These are phyloP conservation scores for Chloropsis hardwickii DNA, from an alignment of 2,113 vertebrate species.

Conservation along the genomic window DNA sequence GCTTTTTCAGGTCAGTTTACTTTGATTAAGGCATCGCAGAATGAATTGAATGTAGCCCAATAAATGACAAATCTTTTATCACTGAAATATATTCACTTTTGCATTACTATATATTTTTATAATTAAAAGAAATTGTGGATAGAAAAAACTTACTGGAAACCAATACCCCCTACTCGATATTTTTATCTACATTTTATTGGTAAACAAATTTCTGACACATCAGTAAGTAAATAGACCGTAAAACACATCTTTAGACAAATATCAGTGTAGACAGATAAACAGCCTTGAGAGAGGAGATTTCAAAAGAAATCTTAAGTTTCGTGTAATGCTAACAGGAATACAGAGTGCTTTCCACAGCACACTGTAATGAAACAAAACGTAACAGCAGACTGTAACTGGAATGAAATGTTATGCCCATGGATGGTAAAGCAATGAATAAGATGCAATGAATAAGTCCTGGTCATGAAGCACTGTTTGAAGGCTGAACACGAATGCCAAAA, in stretches of 20 bases:
- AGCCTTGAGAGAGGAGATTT: constrained; percentile 14
- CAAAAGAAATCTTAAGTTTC: constrained; percentile 44
- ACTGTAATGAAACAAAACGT: too few species aligned
- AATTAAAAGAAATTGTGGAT: neutral
- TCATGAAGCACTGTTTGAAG: neutral
- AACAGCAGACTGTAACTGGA: too few species aligned
- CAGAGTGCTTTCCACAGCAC: constrained; percentile 45
- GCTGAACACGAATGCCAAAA: neutral
- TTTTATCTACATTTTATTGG: neutral
- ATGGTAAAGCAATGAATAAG: constrained; percentile 70
- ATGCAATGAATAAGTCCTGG: constrained; percentile 13
- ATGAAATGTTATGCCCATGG: constrained; percentile 70
- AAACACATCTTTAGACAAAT: constrained; percentile 50
- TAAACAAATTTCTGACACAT: constrained; percentile 21
- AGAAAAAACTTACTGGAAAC: neutral
- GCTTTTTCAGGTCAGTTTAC: neutral
- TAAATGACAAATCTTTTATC: neutral
- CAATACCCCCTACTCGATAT: neutral
- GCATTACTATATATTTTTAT: neutral
- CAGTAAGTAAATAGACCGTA: constrained; percentile 29
- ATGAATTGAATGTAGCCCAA: neutral
- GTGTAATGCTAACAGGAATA: constrained; percentile 41
- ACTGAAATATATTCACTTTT: neutral
- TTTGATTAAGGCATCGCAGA: neutral
- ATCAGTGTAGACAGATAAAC: constrained; percentile 37